phyloP scores from a whole-genome alignment of 2,888 invertebrate species.

The Philaethria dido region DNA sequence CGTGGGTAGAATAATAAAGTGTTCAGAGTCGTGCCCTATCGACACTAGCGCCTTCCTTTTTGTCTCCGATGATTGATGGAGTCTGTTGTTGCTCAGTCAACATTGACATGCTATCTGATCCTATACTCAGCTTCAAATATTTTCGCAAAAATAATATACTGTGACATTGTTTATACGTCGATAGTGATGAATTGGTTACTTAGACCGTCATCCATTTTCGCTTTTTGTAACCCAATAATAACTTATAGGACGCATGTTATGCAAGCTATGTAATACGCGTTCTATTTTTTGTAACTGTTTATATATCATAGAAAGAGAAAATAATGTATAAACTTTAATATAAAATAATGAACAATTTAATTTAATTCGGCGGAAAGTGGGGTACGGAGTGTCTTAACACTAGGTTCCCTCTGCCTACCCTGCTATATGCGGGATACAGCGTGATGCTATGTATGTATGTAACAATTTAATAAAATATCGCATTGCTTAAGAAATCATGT shows the following conservation, averaged over 20 bases:
- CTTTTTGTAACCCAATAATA: slow-evolving; percentile 1
- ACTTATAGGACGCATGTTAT: not conserved
- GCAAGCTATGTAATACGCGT: not conserved
- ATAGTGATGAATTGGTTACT: slow-evolving; percentile 24
- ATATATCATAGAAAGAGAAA: no score
- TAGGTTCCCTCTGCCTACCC: no score
- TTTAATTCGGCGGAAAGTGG: no score
- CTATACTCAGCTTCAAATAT: slow-evolving; percentile 33
- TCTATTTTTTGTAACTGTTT: not conserved
- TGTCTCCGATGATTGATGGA: slow-evolving; percentile 71
- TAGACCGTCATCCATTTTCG: slow-evolving; percentile 13
- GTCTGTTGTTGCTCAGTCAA: slow-evolving; percentile 55
- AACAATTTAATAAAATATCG: no score
- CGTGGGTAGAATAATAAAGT: slow-evolving; percentile 55
- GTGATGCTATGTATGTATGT: no score
- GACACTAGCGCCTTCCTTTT: slow-evolving; percentile 63
- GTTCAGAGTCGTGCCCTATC: slow-evolving; percentile 65
- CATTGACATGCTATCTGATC: slow-evolving; percentile 57
- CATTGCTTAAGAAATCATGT: not conserved
- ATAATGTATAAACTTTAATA: not conserved
- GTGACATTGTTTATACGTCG: slow-evolving; percentile 39
- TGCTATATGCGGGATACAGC: no score
- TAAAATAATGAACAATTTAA: no score
- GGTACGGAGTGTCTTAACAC: no score
- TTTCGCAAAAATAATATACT: slow-evolving; percentile 21